Evolutionary conservation across 2,888 invertebrate genomes (phyloP), one percentile per base, ranked within the genome.

Genomic region (Pyrocoelia pectoralis): DNA sequence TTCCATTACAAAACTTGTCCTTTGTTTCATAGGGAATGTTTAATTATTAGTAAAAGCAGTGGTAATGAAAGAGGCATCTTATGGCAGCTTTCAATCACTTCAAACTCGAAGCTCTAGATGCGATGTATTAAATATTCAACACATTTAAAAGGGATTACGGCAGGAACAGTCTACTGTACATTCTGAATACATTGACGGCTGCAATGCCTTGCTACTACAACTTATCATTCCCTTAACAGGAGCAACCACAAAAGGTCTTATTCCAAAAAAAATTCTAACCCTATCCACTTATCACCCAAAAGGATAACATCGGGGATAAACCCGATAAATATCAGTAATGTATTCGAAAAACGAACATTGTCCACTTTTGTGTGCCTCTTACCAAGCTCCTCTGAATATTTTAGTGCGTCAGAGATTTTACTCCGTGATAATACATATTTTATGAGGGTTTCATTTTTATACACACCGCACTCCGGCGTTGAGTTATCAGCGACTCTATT

Each of bases 381-480:
- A 75, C 73, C 72, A 68, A 72, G 69, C 66, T 71, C 70, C 70
- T 61, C 68, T 79, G 78, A 80, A 80, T 79, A 79, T 80, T 79
- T 79, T 77, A 79, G 71, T 71, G 70, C 72, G 76, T 72, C 74
- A 77, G 77, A 80, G 80, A 80, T 81, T 80, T 80, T 80, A 79
- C 79, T 79, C 72, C 77, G 77, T 79, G 81, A 81, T 80, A 79
- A 76, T 79, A 77, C 78, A 80, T 80, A 80, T 79, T 81, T 81
- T 80, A 81, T 79, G 79, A 78, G 77, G 71, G 73, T 75, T 77
- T 76, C 75, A 76, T 76, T 75, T 74, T 76, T 74, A 73, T 69
- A 68, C 70, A 67, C 61, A 70, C 65, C 68, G 70, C 70, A 68
- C 66, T 70, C 71, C 24, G 24, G 24, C 73, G 66, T 73, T 67